Evolutionary conservation across 2,797 vertebrate genomes (phyloP), one percentile per base, ranked within the genome.

Genomic region (Calcarius lapponicus): DNA sequence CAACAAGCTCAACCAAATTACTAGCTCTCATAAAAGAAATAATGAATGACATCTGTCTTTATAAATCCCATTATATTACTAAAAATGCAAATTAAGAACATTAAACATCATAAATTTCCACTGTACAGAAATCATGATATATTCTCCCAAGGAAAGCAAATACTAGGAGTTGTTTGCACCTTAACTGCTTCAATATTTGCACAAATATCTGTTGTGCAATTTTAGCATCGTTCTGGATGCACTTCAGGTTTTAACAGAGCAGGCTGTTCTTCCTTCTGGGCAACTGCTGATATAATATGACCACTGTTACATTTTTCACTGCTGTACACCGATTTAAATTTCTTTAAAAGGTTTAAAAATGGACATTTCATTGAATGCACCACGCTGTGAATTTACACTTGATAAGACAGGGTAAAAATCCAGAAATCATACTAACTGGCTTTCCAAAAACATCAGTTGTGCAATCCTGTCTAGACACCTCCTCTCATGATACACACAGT

Each of bases 31-130:
- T 47, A 93, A 90, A 93, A 86, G 54, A 80, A 88, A 90, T 40
- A 7, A 69, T 84, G 87, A 86, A 75, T 88, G 19, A 71, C 58
- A 90, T 69, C 34, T 80, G 58, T 79, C 83, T 86, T 84, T 51
- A 90, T 72, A 70, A 34, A 84, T 26, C 13, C 28, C 38, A 45
- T 69, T 74, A 43, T 50, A 78, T 65, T 78, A 83, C 21, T 88
- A 91, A 88, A 90, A 88, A 93, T 78, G 19, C 24, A 90, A 74
- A 91, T 83, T 80, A 83, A 82, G 51, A 61, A 48, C 38, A 86
- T 65, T 88, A 84, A 93, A 69, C 7, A 43, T 26, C 5, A 70
- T 71, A 51, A 38, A 74, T 74, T 70, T 67, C 21, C 19, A 54
- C 53, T 91, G 21, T 54, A 76, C 19, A 88, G 50, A 76, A 88